phyloP scores from a whole-genome alignment of 1,140 invertebrate genomes.

The Leptopilina boulardi region DNA sequence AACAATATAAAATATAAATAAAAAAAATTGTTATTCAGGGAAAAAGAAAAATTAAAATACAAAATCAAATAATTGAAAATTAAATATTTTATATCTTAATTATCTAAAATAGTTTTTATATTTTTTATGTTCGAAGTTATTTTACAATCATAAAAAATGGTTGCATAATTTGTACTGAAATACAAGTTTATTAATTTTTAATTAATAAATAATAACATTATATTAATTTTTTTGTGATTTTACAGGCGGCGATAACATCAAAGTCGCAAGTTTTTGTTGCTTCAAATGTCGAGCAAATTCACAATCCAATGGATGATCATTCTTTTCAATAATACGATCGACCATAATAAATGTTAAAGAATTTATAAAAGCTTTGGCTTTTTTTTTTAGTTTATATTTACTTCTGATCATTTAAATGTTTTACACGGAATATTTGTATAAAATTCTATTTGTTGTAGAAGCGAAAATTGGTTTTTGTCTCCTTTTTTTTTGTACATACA shows the following conservation, averaged over 20 bases:
- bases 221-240: conserved; percentile 26
- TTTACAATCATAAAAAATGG: too few species aligned
- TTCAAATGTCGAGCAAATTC: conserved; percentile 60
- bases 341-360: background rate
- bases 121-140: too few species aligned
- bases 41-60: too few species aligned
- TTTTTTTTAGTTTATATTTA: background rate
- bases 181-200: too few species aligned
- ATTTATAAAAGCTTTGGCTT: background rate
- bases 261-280: conserved; percentile 69
- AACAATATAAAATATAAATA: too few species aligned
- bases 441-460: background rate
- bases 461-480: background rate
- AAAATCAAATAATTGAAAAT: too few species aligned
- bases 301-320: conserved; percentile 65
- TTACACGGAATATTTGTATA: background rate
- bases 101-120: too few species aligned
- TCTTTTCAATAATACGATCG: conserved; percentile 44
- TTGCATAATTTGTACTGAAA: too few species aligned
- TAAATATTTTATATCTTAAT: too few species aligned
- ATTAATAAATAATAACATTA: conserved; percentile 21
- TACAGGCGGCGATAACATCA: conserved; percentile 60
- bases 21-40: too few species aligned
- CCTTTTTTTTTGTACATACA: background rate
- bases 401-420: background rate